Conservation (phyloP, 2,888 invertebrate genomes). For the Dicycla oo region DNA sequence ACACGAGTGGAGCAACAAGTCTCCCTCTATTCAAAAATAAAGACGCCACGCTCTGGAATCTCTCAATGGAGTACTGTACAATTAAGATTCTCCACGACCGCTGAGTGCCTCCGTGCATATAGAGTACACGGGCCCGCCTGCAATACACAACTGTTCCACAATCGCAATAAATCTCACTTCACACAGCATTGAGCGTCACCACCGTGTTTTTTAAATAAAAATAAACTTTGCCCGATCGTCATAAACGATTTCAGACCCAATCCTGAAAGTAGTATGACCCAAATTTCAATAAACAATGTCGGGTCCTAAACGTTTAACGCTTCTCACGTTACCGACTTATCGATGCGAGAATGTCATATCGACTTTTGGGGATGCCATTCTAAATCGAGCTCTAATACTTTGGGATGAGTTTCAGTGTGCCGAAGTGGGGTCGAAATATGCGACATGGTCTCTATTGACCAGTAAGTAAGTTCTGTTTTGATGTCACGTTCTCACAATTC, state of each 20-base stretch:
- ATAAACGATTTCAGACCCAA: slow-evolving; percentile 77
- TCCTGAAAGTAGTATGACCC: slow-evolving; percentile 69
- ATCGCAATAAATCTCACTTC: slow-evolving; percentile 83
- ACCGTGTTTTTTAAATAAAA: slow-evolving; percentile 80
- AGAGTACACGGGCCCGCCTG: slow-evolving; percentile 71
- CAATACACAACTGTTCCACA: slow-evolving; percentile 82
- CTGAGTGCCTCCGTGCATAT: slow-evolving; percentile 79
- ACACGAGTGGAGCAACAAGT: slow-evolving; percentile 81
- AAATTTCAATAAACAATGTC: slow-evolving; percentile 74
- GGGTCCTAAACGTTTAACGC: slow-evolving; percentile 75
- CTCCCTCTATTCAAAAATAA: slow-evolving; percentile 81
- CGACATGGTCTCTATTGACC: slow-evolving; percentile 68
- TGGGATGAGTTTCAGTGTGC: slow-evolving; percentile 66
- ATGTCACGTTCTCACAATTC: slow-evolving; percentile 82
- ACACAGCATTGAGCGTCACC: slow-evolving; percentile 75
- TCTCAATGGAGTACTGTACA: slow-evolving; percentile 87
- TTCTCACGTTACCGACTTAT: slow-evolving; percentile 80
- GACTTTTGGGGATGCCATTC: slow-evolving; percentile 62
- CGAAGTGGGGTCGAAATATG: slow-evolving; percentile 47
- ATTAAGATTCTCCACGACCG: slow-evolving; percentile 86
- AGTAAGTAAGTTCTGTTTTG: slow-evolving; percentile 73
- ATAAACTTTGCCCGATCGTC: slow-evolving; percentile 68
- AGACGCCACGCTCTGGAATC: slow-evolving; percentile 79
- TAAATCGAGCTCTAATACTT: slow-evolving; percentile 73
- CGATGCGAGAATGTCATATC: slow-evolving; percentile 75